Percentiles rank a stretch among this genome's conserved stretches.
These are phyloP conservation scores for Formica exsecta DNA, from an alignment of 1,140 invertebrate genomes.

Conservation along the genomic window DNA sequence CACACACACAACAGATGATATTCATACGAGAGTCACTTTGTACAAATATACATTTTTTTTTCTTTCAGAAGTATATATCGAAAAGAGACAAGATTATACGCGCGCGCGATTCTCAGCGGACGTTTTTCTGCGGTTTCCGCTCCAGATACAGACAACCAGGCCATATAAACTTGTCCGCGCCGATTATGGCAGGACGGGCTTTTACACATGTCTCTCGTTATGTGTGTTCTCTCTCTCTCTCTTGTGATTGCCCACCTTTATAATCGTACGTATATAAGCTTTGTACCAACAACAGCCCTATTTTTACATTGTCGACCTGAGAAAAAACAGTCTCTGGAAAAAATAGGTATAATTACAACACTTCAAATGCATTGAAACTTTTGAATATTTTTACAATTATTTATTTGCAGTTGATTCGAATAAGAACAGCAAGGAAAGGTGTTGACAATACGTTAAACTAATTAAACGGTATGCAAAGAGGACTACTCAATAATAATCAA, in stretches of 20 bases:
- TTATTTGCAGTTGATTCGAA: not conserved
- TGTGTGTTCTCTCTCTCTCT: slow-evolving; percentile 28
- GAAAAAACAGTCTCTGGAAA: slow-evolving; percentile 22
- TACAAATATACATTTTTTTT: slow-evolving; percentile 3
- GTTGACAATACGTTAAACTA: not conserved
- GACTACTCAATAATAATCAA: not conserved
- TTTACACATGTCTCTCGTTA: slow-evolving; percentile 71
- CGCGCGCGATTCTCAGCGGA: slow-evolving; percentile 59
- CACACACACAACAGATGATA: not conserved
- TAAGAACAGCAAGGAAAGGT: not conserved
- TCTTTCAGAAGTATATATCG: slow-evolving; percentile 27
- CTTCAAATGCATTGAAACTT: not conserved
- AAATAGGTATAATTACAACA: not conserved
- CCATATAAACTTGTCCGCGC: slow-evolving; percentile 73
- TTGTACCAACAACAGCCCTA: slow-evolving; percentile 53
- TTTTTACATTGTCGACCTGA: slow-evolving; percentile 52
- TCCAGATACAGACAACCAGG: slow-evolving; percentile 82
- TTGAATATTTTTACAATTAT: not conserved
- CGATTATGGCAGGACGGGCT: slow-evolving; percentile 78
- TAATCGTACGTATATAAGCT: slow-evolving; percentile 35
- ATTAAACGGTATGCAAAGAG: not conserved
- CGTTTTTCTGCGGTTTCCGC: slow-evolving; percentile 81
- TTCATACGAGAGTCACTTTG: not conserved
- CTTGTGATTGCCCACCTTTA: slow-evolving; percentile 58
- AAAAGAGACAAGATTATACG: slow-evolving; percentile 28